Percentiles rank a stretch among this genome's conserved stretches.
phyloP scores from a whole-genome alignment of 2,888 invertebrate genomes.

The Helleia helle region DNA sequence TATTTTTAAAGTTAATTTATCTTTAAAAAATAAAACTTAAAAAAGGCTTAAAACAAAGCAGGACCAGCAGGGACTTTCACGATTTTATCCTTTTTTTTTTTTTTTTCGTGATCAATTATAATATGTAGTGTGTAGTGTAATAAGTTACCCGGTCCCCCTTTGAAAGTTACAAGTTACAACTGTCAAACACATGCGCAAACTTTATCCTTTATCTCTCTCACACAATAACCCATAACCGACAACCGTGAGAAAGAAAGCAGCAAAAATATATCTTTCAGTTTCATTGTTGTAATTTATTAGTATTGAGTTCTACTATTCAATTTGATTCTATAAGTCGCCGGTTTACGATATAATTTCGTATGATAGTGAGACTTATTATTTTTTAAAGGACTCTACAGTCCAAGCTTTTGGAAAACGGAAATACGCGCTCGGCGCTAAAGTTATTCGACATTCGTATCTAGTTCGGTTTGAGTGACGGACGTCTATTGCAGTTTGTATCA shows the following conservation, averaged over 20 bases:
- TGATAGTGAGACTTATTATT: conserved; percentile 16
- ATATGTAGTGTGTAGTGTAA: too few relatives aligned
- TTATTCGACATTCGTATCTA: conserved; percentile 30
- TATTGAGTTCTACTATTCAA: neutral
- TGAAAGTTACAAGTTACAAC: conserved; percentile 30
- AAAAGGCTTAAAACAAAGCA: neutral
- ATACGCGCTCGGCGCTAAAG: neutral
- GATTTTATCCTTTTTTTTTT: neutral
- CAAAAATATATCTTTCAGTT: conserved; percentile 32
- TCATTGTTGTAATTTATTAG: conserved; percentile 35
- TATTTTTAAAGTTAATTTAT: neutral
- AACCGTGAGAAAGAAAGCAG: conserved; percentile 34
- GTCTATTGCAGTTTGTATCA: conserved; percentile 9
- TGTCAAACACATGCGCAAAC: conserved; percentile 52
- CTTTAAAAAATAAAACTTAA: neutral
- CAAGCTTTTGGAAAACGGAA: conserved; percentile 29
- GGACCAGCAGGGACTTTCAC: neutral
- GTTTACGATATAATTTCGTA: conserved; percentile 31
- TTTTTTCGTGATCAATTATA: neutral
- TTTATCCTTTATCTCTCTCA: conserved; percentile 30
- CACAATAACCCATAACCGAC: conserved; percentile 20
- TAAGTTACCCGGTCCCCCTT: neutral
- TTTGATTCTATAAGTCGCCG: rapidly evolving
- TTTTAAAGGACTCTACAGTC: conserved; percentile 34
- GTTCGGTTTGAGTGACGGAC: conserved; percentile 14